A percentile compares a stretch with the other conserved stretches of the same genome.
phyloP scores from a whole-genome alignment of 2,888 invertebrate genomes.

The Lamellibrachia columna region DNA sequence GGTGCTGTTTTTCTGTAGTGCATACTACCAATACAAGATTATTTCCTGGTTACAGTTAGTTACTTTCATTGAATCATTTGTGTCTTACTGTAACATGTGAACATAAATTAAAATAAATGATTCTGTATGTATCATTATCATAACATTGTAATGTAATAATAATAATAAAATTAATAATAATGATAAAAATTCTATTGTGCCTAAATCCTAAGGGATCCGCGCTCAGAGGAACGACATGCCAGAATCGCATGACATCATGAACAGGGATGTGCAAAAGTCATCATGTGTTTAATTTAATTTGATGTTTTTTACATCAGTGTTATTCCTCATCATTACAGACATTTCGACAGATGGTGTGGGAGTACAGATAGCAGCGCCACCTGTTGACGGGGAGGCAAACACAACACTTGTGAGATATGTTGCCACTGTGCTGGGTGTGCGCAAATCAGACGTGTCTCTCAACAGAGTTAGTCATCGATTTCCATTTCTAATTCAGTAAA shows the following conservation, averaged over 20 bases:
- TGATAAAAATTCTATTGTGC: too few relatives aligned
- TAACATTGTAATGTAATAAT: too few relatives aligned
- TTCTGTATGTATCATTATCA: neutral
- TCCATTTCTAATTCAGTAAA: neutral
- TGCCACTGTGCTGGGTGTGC: constrained; percentile 74
- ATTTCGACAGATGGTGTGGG: constrained; percentile 72
- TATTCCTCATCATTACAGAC: constrained; percentile 41
- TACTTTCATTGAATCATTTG: too few relatives aligned
- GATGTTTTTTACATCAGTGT: neutral
- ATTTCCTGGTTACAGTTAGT: too few relatives aligned
- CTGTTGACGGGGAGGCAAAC: constrained; percentile 84
- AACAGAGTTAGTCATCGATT: constrained; percentile 63
- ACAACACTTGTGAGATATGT: constrained; percentile 79
- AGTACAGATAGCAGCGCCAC: constrained; percentile 83
- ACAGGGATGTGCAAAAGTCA: too few relatives aligned
- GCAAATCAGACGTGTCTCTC: constrained; percentile 77
- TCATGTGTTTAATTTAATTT: neutral
- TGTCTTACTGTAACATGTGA: neutral
- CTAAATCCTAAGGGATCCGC: too few relatives aligned
- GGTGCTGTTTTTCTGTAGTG: too few relatives aligned
- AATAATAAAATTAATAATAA: too few relatives aligned
- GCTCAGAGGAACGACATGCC: too few relatives aligned
- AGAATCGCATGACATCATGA: too few relatives aligned
- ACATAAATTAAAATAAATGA: neutral
- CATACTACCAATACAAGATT: too few relatives aligned